Evolutionary conservation across 2,113 vertebrate genomes (phyloP), one percentile per base, ranked within the genome.

Genomic region (Gavia stellata): DNA sequence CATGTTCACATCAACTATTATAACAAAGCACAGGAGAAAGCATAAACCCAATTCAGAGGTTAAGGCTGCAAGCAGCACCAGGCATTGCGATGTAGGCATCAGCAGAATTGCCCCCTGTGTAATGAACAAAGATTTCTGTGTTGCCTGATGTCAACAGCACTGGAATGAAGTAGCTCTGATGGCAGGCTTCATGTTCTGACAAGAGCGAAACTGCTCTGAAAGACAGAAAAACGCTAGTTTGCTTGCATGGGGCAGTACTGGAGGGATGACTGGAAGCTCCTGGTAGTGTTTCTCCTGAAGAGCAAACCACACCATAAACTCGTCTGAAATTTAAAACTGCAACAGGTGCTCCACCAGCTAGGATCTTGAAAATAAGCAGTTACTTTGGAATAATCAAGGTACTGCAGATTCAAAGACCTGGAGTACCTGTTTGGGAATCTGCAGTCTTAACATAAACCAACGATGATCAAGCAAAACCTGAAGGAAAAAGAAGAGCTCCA

Each of bases 241-340:
- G 0, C 10, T 75, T 0, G 0, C 7, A 8, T 7, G 2, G 10
- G 28, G 13, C 3, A 2, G 26, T 58, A 28, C 20, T 45, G 34
- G 90, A 79, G 12, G 9, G 42, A 68, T 2, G 1, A 42, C 16
- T 80, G 40, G 28, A 72, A 81, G 3, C 14, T 88, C n/a, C 45
- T 36, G 17, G 34, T 42, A 36, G 21, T 40, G 10, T 4, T 68
- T 38, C 53, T 62, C 52, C 34, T 42, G 28, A 84, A 78, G 44
- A 79, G 40, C 25, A 84, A 66, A 40, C 24, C 23, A 38, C 5
- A 45, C 6, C 2, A 0, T 38, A 79, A 81, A 50, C 7, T 38
- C 20, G 40, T 38, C 4, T 34, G 31, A 79, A 85, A 88, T 62
- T 74, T 63, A 87, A 62, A 91, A 67, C 5, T 0, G 0, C 33